Percentiles rank a stretch among this genome's conserved stretches.
Conservation (phyloP, 2,888 invertebrate genomes). For the Heliconius erato region DNA sequence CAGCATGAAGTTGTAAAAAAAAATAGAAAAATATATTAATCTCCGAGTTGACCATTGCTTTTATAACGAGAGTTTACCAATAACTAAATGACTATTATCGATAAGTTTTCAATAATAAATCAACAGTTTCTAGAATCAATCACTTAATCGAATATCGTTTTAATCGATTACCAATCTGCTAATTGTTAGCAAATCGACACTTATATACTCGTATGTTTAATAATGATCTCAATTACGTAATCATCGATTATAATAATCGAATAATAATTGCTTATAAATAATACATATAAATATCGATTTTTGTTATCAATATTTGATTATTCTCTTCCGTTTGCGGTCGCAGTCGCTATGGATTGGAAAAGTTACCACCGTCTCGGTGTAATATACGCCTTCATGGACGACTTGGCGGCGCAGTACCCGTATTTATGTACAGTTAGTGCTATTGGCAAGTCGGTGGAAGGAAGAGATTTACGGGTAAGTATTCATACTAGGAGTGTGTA, state of each 20-base stretch:
- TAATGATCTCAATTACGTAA: neutral
- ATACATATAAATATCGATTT: neutral
- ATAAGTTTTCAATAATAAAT: constrained; percentile 5
- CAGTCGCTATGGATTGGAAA: constrained; percentile 72
- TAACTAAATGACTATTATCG: neutral
- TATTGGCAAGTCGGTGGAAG: constrained; percentile 76
- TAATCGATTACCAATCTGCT: neutral
- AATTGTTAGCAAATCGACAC: constrained; percentile 10
- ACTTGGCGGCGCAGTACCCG: constrained; percentile 67
- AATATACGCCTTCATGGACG: constrained; percentile 74
- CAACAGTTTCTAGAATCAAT: constrained; percentile 12
- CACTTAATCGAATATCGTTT: constrained; percentile 6
- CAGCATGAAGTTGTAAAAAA: no score
- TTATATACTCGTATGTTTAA: neutral
- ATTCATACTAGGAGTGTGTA: neutral
- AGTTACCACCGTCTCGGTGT: constrained; percentile 72
- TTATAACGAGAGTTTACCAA: no score
- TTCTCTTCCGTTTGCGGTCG: constrained; percentile 52
- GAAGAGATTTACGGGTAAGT: constrained; percentile 73
- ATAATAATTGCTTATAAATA: neutral
- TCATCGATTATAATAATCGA: constrained; percentile 4
- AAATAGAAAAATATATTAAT: no score
- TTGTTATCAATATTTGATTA: neutral
- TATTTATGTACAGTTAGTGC: constrained; percentile 68
- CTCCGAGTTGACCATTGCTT: no score